These are phyloP conservation scores for Myocastor coypus DNA, from an alignment of 2,113 vertebrate genomes.

Conservation along the genomic window DNA sequence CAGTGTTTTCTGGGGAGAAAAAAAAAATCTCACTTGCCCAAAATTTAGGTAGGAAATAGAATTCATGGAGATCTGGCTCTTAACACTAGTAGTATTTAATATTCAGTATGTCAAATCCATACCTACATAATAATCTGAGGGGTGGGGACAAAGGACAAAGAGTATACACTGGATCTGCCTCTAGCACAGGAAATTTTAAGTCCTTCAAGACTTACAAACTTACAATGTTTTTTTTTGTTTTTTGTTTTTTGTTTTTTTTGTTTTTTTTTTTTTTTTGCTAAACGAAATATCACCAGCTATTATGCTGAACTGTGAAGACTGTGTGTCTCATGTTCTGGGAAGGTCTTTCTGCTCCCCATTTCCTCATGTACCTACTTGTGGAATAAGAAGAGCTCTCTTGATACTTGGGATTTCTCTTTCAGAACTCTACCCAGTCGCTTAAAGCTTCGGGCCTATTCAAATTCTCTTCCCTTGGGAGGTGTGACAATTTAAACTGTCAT, in stretches of 20 bases:
- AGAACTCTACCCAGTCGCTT: slow-evolving; percentile 45
- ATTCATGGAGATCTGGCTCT: neutral
- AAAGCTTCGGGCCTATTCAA: slow-evolving; percentile 41
- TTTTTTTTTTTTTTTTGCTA: too few species aligned
- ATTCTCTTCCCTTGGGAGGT: slow-evolving; percentile 50
- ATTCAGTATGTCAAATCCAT: neutral
- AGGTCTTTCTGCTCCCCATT: neutral
- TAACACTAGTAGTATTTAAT: neutral
- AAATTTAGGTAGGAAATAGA: neutral
- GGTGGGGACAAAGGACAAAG: neutral
- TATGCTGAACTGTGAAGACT: fast-evolving
- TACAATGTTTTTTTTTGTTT: too few species aligned
- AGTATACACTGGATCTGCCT: neutral
- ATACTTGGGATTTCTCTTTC: slow-evolving; percentile 48
- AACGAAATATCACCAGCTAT: neutral
- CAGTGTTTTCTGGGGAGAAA: too few species aligned
- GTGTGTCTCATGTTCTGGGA: neutral
- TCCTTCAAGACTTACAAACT: neutral
- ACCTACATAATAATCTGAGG: neutral
- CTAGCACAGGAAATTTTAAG: neutral
- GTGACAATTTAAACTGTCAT: slow-evolving; percentile 75
- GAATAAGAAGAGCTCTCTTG: slow-evolving; percentile 10
- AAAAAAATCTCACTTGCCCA: neutral
- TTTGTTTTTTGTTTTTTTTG: too few species aligned
- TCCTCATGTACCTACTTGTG: neutral